Evolutionary conservation across 1,140 invertebrate genomes (phyloP).

Genomic region (Pomacea maculata): DNA sequence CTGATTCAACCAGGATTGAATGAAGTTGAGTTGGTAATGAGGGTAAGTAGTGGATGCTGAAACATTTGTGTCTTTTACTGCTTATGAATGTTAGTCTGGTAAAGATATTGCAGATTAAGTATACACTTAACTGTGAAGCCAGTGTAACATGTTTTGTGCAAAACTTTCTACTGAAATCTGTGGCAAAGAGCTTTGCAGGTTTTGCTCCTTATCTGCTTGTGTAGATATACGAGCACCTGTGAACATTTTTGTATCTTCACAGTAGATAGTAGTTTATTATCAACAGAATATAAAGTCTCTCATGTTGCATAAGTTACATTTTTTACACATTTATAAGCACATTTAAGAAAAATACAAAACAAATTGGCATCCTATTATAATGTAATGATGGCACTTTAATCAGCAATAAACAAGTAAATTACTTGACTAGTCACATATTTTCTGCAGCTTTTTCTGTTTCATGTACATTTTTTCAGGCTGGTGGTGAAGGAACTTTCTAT

Average conservation of each 20-base stretch:
- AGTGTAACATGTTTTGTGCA: too few relatives aligned
- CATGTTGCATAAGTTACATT: neutral
- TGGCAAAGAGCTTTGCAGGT: neutral
- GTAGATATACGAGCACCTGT: neutral
- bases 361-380: neutral
- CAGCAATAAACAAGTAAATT: neutral
- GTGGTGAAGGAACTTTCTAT: constrained; percentile 61
- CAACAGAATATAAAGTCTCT: neutral
- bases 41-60: constrained; percentile 26
- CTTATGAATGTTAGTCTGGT: neutral
- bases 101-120: neutral
- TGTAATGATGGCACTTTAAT: neutral
- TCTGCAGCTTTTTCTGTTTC: neutral
- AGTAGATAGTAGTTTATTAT: neutral
- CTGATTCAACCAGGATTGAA: constrained; percentile 45
- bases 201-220: neutral
- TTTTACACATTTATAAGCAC: neutral
- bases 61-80: neutral
- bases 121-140: too few relatives aligned
- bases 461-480: constrained; percentile 44
- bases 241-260: neutral
- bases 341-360: too few relatives aligned
- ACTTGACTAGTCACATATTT: neutral
- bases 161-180: too few relatives aligned
- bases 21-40: constrained; percentile 29